These are phyloP conservation scores for Coracias cyanogaster DNA, from an alignment of 2,797 vertebrate species.

Conservation along the genomic window DNA sequence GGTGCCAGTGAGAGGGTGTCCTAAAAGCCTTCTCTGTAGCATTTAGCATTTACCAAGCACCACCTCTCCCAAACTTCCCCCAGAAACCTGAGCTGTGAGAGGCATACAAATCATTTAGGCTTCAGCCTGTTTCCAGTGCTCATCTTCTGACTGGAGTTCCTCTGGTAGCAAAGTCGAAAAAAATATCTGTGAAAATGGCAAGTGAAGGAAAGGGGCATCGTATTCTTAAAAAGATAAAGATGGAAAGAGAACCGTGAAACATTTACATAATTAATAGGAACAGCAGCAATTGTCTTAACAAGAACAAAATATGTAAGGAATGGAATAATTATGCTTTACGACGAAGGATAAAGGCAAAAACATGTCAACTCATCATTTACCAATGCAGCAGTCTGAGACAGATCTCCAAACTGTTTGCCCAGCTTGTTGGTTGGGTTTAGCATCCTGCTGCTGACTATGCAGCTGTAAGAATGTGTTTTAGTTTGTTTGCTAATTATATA, in stretches of 20 bases:
- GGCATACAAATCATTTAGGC: not conserved
- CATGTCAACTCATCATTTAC: not conserved
- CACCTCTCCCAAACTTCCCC: not conserved
- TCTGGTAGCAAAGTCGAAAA: not conserved
- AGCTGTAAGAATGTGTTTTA: not conserved
- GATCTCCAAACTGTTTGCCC: not conserved
- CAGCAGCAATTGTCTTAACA: not conserved
- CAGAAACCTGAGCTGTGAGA: not conserved
- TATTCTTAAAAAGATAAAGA: not conserved
- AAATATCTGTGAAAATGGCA: not conserved
- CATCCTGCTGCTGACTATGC: not conserved
- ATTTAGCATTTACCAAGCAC: not conserved
- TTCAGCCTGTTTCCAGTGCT: not conserved
- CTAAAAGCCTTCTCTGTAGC: not conserved
- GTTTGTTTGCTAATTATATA: not conserved
- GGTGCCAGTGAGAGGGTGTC: not conserved
- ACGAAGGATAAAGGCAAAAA: not conserved
- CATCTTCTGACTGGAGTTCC: not conserved
- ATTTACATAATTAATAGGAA: not conserved
- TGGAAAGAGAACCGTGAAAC: not conserved
- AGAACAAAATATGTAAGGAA: not conserved
- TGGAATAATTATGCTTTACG: not conserved
- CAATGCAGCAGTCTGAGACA: accelerated
- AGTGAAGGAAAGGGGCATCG: not conserved
- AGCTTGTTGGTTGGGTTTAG: not conserved